Evolutionary conservation across 1,140 invertebrate species (phyloP), one percentile per base, ranked within the genome.

Genomic region (Drosophila kohkoa): DNA sequence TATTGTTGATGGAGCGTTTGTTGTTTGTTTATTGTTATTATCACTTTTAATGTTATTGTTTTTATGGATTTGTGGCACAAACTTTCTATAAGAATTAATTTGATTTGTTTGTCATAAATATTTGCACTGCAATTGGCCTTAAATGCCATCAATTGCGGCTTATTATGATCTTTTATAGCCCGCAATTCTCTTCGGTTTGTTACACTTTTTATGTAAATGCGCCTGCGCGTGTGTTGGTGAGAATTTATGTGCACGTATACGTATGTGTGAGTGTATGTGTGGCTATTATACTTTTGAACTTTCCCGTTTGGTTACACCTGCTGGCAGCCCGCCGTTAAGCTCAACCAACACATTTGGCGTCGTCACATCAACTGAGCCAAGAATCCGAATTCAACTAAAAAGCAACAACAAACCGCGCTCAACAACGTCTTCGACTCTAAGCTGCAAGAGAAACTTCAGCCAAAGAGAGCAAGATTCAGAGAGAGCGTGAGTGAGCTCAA

Each of bases 291-390:
- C 46, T 58, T 77, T 74, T 73, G 32, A 59, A 62, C 58, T 58
- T 58, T 67, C 49, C 57, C 55, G 54, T 62, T 51, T 66, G 45
- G 16, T 48, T 70, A 71, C 76, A 78, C 72, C 77, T 79, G 77
- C 32, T 65, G 65, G 41, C 63, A 55, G 51, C 51, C 25, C 49
- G 48, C 60, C 69, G 68, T 7, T 52, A 55, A 71, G 41, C 48
- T 62, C 60, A 43, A 72, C 62, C 74, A 76, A 66, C 69, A 72
- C 69, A 54, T 65, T 60, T 59, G 62, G 25, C 60, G 68, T 76
- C 74, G 62, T 66, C 54, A 49, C 48, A 48, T 49, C 43, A 76
- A 76, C 74, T 76, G 60, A 75, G 25, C 55, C 32, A 5, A 48
- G 43, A 70, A 70, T 45, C n/a, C 20, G 35, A 38, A 38, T 1